Evolutionary conservation across 2,113 vertebrate species (phyloP).

Genomic region (Phoenicopterus ruber): DNA sequence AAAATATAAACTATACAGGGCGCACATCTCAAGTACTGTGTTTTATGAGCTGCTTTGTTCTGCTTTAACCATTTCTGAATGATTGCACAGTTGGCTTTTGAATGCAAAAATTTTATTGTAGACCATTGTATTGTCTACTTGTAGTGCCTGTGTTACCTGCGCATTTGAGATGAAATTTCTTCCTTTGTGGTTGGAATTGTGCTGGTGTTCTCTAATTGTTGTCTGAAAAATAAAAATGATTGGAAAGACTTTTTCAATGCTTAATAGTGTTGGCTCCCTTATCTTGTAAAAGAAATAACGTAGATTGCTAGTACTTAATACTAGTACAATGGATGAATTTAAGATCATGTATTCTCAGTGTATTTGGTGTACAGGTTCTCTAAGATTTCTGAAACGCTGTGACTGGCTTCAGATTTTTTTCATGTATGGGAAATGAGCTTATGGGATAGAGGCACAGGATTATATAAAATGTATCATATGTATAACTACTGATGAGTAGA

Average conservation of each 20-base stretch:
- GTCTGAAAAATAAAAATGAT: constrained; percentile 17
- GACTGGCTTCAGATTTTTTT: background rate
- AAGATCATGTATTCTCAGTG: background rate
- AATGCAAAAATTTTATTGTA: background rate
- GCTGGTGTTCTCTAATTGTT: background rate
- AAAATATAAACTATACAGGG: background rate
- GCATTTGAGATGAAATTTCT: background rate
- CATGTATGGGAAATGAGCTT: background rate
- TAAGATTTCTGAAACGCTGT: background rate
- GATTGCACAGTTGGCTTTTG: background rate
- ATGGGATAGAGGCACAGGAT: background rate
- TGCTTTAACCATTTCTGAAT: background rate
- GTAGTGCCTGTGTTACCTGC: background rate
- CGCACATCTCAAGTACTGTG: background rate
- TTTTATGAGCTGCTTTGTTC: background rate
- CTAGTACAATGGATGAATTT: background rate
- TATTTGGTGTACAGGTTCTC: background rate
- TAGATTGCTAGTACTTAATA: background rate
- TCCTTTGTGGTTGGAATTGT: background rate
- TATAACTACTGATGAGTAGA: background rate
- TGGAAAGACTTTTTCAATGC: background rate
- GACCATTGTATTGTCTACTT: background rate
- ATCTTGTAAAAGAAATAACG: background rate
- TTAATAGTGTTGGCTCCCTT: background rate
- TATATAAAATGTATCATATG: accelerated